phyloP scores from a whole-genome alignment of 64 coral and sea anemone species.

The Montipora capricornis region DNA sequence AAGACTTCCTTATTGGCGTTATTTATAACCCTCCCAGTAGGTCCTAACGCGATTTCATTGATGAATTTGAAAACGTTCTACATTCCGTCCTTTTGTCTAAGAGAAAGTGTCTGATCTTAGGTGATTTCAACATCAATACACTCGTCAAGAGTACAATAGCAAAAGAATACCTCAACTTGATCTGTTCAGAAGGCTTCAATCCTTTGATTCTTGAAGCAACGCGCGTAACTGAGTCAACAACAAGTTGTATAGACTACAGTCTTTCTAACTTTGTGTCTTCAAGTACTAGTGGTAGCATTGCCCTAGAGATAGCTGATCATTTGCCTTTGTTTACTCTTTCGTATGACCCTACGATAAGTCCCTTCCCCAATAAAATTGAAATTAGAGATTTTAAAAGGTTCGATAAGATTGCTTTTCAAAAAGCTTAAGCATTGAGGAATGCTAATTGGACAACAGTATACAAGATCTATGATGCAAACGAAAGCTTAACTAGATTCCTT shows the following conservation, averaged over 20 bases:
- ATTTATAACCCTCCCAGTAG: not conserved
- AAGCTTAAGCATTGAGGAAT: not conserved
- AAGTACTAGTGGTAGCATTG: too few species aligned
- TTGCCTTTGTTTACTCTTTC: too few species aligned
- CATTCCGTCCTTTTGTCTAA: not conserved
- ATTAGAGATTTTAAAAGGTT: too few species aligned
- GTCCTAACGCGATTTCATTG: not conserved
- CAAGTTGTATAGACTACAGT: too few species aligned
- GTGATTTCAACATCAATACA: not conserved
- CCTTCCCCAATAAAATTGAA: too few species aligned
- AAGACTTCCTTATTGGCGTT: not conserved
- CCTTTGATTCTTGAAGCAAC: not conserved
- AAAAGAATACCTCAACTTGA: slow-evolving; percentile 26
- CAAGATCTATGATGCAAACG: not conserved
- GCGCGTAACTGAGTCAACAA: too few species aligned
- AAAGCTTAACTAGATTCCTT: not conserved
- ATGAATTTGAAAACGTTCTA: not conserved
- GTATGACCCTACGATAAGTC: too few species aligned
- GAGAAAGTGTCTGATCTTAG: not conserved
- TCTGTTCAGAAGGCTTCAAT: not conserved
- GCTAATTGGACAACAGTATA: not conserved
- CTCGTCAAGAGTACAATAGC: not conserved
- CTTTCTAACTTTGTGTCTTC: too few species aligned
- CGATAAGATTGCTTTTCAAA: not conserved
- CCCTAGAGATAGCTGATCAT: too few species aligned